These are phyloP conservation scores for Adelognathus sp. DNA, from an alignment of 2,888 invertebrate species.

Conservation along the genomic window DNA sequence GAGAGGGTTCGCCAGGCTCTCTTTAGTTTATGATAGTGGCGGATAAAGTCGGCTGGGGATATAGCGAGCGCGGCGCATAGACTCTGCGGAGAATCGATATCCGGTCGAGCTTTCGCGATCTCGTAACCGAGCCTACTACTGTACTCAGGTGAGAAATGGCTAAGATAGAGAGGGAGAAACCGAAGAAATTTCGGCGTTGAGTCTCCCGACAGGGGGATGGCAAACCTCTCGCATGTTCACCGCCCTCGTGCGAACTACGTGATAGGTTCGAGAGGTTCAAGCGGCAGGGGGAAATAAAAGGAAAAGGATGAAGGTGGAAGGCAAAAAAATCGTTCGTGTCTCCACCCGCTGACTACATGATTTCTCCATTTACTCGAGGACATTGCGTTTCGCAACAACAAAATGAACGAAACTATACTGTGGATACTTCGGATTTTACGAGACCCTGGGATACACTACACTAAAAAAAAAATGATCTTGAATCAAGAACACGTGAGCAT, in stretches of 20 bases:
- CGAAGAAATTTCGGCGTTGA: not conserved
- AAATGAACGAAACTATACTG: not conserved
- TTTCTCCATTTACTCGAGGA: constrained; percentile 33
- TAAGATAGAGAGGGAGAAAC: not conserved
- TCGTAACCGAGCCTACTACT: constrained; percentile 5
- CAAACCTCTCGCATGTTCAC: not conserved
- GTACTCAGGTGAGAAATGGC: not conserved
- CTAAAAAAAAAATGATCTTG: too few species aligned
- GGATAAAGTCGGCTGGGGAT: not conserved
- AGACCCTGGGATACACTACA: too few species aligned
- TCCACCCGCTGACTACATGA: constrained; percentile 14
- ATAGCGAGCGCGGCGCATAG: not conserved
- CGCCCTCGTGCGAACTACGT: not conserved
- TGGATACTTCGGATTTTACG: too few species aligned
- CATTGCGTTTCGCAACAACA: not conserved
- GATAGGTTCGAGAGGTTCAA: not conserved
- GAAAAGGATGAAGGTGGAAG: not conserved
- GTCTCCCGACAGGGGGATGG: not conserved
- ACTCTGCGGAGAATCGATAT: constrained; percentile 45
- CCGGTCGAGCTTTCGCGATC: constrained; percentile 35
- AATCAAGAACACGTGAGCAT: too few species aligned
- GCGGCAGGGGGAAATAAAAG: not conserved
- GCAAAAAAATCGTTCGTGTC: constrained; percentile 7
- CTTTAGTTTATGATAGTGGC: constrained; percentile 20
- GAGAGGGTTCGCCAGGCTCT: not conserved